A percentile compares a stretch with the other conserved stretches of the same genome.
phyloP scores from a whole-genome alignment of 2,797 vertebrate species.

The Ceryle rudis region DNA sequence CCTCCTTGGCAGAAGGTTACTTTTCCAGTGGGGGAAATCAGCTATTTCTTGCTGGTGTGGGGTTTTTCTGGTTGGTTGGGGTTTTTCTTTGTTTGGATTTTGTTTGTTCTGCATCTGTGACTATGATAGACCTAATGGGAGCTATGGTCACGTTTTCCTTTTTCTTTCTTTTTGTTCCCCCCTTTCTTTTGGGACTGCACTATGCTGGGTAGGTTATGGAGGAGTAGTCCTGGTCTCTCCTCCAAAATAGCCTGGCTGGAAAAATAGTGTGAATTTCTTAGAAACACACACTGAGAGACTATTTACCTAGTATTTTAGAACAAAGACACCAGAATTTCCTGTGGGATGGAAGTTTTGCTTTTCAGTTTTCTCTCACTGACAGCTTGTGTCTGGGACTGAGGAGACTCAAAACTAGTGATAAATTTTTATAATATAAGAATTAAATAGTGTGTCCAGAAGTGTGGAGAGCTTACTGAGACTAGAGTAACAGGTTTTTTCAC shows the following conservation, averaged over 20 bases:
- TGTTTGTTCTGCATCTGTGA: not conserved
- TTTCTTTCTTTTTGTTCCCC: not conserved
- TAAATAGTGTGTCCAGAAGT: not conserved
- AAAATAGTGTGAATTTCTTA: not conserved
- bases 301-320: not conserved
- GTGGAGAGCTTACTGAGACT: not conserved
- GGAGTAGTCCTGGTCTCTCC: not conserved
- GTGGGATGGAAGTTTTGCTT: not conserved
- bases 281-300: not conserved
- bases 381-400: not conserved
- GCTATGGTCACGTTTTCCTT: not conserved
- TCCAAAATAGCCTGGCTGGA: not conserved
- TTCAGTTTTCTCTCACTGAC: not conserved
- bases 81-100: not conserved
- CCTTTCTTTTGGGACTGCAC: not conserved
- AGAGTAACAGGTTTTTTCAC: not conserved
- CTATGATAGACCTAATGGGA: not conserved
- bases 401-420: not conserved
- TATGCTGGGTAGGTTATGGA: accelerated
- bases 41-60: not conserved
- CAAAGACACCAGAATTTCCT: not conserved
- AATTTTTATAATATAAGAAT: not conserved
- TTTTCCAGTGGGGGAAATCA: not conserved
- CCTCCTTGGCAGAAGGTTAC: not conserved
- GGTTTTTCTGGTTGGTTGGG: not conserved